A percentile compares a stretch with the other conserved stretches of the same genome.
These are phyloP conservation scores for Leptinotarsa juncta DNA, from an alignment of 2,888 invertebrate genomes.

Conservation along the genomic window DNA sequence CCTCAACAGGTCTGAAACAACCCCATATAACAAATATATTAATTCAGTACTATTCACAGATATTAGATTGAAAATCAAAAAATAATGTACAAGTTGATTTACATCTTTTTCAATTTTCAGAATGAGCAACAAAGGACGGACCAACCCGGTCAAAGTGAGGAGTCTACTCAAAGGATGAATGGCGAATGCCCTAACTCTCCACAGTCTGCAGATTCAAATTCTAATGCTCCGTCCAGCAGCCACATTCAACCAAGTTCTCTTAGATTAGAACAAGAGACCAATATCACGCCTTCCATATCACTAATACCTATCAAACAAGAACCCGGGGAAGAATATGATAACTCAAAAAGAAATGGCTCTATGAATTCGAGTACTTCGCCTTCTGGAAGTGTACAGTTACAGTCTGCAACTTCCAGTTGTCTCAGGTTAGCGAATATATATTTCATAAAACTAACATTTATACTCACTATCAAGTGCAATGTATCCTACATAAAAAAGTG, in stretches of 20 bases:
- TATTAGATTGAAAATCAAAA: no score
- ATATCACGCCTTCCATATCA: constrained; percentile 86
- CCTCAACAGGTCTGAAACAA: constrained; percentile 78
- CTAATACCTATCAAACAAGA: constrained; percentile 87
- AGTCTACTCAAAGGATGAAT: constrained; percentile 70
- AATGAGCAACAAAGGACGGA: constrained; percentile 60
- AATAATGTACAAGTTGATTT: no score
- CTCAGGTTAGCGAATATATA: constrained; percentile 62
- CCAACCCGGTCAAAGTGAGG: constrained; percentile 60
- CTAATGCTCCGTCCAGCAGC: constrained; percentile 79
- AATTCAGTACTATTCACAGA: no score
- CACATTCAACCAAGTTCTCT: constrained; percentile 66
- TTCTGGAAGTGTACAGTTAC: constrained; percentile 60
- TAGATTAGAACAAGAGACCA: constrained; percentile 67
- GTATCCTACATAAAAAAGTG: no score
- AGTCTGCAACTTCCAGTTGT: constrained; percentile 75
- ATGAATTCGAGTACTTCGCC: constrained; percentile 62
- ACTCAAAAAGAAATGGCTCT: constrained; percentile 63
- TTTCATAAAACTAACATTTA: no score
- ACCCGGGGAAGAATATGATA: constrained; percentile 68
- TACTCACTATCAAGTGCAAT: no score
- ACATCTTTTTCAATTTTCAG: constrained; percentile 46
- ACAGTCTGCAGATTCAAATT: constrained; percentile 84
- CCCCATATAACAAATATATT: constrained; percentile 43
- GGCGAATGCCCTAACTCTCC: constrained; percentile 81